Evolutionary conservation across 2,888 invertebrate genomes (phyloP), one percentile per base, ranked within the genome.

Genomic region (Chrysina gloriosa): DNA sequence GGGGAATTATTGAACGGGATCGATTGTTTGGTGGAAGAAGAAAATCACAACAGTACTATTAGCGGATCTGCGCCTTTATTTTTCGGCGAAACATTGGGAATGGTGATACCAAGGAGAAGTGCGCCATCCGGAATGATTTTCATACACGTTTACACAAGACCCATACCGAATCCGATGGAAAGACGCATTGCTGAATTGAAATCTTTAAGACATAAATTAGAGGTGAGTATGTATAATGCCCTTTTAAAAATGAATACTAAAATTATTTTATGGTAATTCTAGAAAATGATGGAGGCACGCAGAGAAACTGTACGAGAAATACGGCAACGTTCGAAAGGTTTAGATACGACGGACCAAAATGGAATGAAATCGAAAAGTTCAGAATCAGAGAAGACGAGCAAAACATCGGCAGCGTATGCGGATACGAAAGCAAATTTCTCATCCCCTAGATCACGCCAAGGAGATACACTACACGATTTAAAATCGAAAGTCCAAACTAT

Each of bases 181-280:
- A 69, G 50, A 73, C 82, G 84, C 0, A 69, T 80, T 5, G 76
- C 80, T 34, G 71, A 70, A 16, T 73, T 83, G 52, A 64, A 80
- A 1, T 70, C 75, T 27, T 72, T 75, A 9, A 81, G 77, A 70
- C 47, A 70, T 42, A 67, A 75, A 50, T 61, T 85, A n/a, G 75
- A 83, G 73, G 85, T 84, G 77, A 70, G 63, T 66, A 3, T 54
- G n/a, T 9, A 42, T 5, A 16, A 45, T 3, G 19, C 11, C 21
- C 31, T 58, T 47, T 52, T 21, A 42, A 31, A n/a, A n/a, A n/a
- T n/a, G n/a, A n/a, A n/a, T n/a, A n/a, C n/a, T n/a, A n/a, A n/a
- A n/a, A n/a, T n/a, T 16, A 23, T 5, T 45, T 45, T 45, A 39
- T 56, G 19, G 11, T 63, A 3, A 64, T 70, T 74, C 11, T 50